Base-by-base conservation (phyloP, 2,888 invertebrate species). In the Cancer borealis region DNA sequence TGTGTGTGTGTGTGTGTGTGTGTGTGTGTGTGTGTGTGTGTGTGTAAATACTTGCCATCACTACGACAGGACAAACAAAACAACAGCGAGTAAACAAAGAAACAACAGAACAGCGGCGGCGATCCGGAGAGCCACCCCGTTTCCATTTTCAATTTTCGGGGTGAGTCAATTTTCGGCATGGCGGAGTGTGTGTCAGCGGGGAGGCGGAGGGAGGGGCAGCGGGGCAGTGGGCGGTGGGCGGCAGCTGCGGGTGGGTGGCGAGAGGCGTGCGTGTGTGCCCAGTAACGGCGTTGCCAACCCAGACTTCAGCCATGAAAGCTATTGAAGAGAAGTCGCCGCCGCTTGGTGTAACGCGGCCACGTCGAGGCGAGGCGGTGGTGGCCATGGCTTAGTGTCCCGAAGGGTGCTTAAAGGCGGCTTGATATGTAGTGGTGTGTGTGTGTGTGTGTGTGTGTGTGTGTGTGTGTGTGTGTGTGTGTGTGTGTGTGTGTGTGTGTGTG, bases 141-240 rank as follows among this genome's bases (percentile, higher is more conserved):
- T 66, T 66, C 66, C 66, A 66, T 66, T 66, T 66, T 66, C 66
- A 66, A 66, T 66, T 66, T 66, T 66, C 66, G 21, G 66, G 66
- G 66, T 66, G 66, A 66, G 66, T 66, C 66, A 66, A 66, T 66
- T 66, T 66, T 66, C n/a, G 3, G 66, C 66, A 66, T 66, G 66
- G 66, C 21, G 66, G n/a, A 21, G 17, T 66, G 79, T 79, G 26
- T 79, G 79, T 30, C 26, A 4, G 79, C 26, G 79, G 8, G 30
- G 6, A 8, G 79, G 6, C 30, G 30, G 66, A 30, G 12, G 30
- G 30, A 26, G 79, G 30, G 54, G 2, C 49, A 26, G 79, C 5
- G 30, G 26, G 30, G 1, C 66, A n/a, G 66, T 21, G 54, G 54
- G n/a, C n/a, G n/a, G 66, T 1, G 17, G n/a, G 66, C 0, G 66